Conservation (phyloP, 2,888 invertebrate species). For the Rhorus exstirpatorius region DNA sequence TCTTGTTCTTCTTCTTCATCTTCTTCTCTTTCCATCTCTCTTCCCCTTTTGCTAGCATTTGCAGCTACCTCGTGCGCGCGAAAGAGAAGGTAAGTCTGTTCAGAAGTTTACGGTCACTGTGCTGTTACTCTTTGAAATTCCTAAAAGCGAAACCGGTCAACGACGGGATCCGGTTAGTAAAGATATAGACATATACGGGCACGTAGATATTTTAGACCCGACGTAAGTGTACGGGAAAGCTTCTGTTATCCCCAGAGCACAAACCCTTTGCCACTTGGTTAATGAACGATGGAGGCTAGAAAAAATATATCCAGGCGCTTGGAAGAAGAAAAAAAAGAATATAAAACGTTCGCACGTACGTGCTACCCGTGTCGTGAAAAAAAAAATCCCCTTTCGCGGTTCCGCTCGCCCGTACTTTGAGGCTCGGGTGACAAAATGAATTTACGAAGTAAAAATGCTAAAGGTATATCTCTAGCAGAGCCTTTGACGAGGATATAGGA, state of each 20-base stretch:
- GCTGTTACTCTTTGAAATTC: constrained; percentile 80
- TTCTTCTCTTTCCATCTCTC: constrained; percentile 10
- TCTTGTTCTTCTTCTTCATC: constrained; percentile 31
- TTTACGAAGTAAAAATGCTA: constrained; percentile 30
- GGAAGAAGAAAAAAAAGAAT: constrained; percentile 47
- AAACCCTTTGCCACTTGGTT: constrained; percentile 65
- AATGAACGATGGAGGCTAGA: constrained; percentile 63
- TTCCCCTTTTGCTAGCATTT: constrained; percentile 8
- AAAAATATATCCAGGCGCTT: constrained; percentile 60
- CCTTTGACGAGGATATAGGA: constrained; percentile 56
- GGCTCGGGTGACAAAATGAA: constrained; percentile 67
- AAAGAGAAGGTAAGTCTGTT: constrained; percentile 38
- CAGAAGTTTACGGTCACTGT: constrained; percentile 33
- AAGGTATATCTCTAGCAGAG: constrained; percentile 41
- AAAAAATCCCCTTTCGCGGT: constrained; percentile 48
- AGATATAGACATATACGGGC: constrained; percentile 18
- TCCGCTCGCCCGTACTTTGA: constrained; percentile 57
- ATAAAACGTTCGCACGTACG: constrained; percentile 50
- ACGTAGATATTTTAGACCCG: constrained; percentile 35
- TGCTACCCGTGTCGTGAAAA: constrained; percentile 28
- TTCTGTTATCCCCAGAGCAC: constrained; percentile 64
- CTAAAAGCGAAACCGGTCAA: constrained; percentile 77
- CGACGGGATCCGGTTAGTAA: constrained; percentile 67
- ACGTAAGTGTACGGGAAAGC: constrained; percentile 69
- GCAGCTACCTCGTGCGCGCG: constrained; percentile 20